Percentiles rank a stretch among this genome's conserved stretches.
phyloP scores from a whole-genome alignment of 2,113 vertebrate genomes.

The Piliocolobus tephrosceles region DNA sequence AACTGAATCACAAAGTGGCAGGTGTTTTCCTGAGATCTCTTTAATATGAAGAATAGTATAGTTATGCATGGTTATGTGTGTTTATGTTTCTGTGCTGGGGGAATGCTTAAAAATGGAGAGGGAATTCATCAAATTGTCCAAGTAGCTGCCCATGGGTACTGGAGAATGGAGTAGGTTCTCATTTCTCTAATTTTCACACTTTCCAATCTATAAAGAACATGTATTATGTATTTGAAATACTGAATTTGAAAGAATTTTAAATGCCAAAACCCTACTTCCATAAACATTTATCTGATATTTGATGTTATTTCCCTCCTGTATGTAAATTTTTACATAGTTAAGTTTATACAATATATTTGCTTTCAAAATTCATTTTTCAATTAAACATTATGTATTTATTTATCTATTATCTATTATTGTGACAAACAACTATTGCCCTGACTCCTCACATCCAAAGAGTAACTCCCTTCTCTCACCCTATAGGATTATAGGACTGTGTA shows the following conservation, averaged over 20 bases:
- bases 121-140: background rate
- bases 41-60: background rate
- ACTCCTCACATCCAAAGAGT: background rate
- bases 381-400: background rate
- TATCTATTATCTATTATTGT: background rate
- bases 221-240: constrained; percentile 38
- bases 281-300: constrained; percentile 12
- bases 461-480: background rate
- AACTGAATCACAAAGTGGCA: background rate
- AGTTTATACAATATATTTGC: background rate
- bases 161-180: background rate
- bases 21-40: background rate
- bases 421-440: background rate
- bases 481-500: background rate
- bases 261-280: background rate
- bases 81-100: background rate
- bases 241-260: constrained; percentile 1
- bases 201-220: background rate
- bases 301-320: background rate
- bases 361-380: background rate
- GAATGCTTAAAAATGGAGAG: background rate
- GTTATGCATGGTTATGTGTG: background rate
- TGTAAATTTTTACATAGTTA: background rate
- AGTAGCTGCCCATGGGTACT: background rate
- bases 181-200: background rate